Base-by-base conservation (phyloP, 2,113 vertebrate genomes). In the Tamias sibiricus region DNA sequence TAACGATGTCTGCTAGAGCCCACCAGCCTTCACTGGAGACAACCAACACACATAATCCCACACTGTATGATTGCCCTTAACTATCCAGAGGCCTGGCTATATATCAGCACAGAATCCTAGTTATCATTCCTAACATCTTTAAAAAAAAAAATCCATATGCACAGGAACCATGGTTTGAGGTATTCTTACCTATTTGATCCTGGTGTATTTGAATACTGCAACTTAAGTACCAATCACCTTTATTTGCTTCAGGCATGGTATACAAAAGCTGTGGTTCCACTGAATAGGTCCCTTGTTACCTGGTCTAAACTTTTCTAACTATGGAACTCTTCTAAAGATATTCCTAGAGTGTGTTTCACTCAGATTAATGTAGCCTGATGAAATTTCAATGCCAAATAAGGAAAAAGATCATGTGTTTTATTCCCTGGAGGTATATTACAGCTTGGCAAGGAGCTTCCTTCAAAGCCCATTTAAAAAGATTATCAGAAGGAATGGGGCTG, bases 301-400 rank as follows among this genome's bases (percentile, higher is more conserved):
- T 44, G 64, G 85, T 86, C 81, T 94, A 54, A 80, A 80, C 20
- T 49, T 80, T 57, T 83, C 86, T 71, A 85, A 66, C 68, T 87
- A 64, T 1, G 81, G 19, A 82, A 44, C 40, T 81, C 76, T 37
- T 87, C 62, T 59, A 40, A 86, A 96, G 86, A 57, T 95, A 84
- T 75, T 95, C 81, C 79, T 95, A 82, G 79, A 92, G 37, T 71
- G 28, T 76, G 24, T 76, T 95, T 85, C 86, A 86, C 74, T 91
- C 59, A 40, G n/a, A 97, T 87, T 80, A 52, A 92, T 19, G 47
- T 4, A 89, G 72, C 20, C 90, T 22, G 86, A 93, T 89, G 87
- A 93, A 93, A 95, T 91, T 86, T 91, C 94, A 95, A 49, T 71
- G 82, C 90, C 90, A 95, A 94, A 72, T 96, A 95, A 95, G 90